A percentile compares a stretch with the other conserved stretches of the same genome.
Evolutionary conservation across 2,113 vertebrate species (phyloP).

Genomic region (Synodontis membranacea): DNA sequence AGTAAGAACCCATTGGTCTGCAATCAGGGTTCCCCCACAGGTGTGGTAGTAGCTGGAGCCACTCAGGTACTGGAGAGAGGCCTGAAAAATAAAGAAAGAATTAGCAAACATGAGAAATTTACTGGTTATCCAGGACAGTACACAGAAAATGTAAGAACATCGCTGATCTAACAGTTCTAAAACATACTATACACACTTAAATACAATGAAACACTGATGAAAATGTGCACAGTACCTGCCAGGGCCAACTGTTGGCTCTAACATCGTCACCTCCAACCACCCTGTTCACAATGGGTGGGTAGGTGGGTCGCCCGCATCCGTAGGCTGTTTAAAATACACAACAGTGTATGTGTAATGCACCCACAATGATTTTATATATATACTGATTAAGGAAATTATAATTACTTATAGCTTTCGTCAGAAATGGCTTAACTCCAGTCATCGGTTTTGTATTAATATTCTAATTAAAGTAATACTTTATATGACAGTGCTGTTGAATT

Average conservation of each 20-base stretch:
- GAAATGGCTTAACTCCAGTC: not conserved
- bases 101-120: not conserved
- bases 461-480: not conserved
- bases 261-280: conserved; percentile 74
- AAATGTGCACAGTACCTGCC: conserved; percentile 68
- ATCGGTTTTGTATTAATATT: not conserved
- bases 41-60: conserved; percentile 73
- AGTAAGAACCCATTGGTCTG: conserved; percentile 77
- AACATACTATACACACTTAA: not conserved
- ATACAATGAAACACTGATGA: not conserved
- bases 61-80: conserved; percentile 81
- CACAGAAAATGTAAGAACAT: not conserved
- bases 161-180: not conserved
- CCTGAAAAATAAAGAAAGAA: conserved; percentile 61
- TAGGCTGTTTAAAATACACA: conserved; percentile 65
- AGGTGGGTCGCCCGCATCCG: conserved; percentile 70
- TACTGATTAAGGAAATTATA: not conserved
- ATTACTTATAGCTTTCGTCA: not conserved
- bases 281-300: conserved; percentile 60
- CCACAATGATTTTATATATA: not conserved
- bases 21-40: conserved; percentile 81
- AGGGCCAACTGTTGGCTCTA: conserved; percentile 73
- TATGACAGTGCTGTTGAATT: not conserved
- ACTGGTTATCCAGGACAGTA: not conserved
- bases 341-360: not conserved